Evolutionary conservation across 1,140 invertebrate genomes (phyloP).

Genomic region (Apis laboriosa): DNA sequence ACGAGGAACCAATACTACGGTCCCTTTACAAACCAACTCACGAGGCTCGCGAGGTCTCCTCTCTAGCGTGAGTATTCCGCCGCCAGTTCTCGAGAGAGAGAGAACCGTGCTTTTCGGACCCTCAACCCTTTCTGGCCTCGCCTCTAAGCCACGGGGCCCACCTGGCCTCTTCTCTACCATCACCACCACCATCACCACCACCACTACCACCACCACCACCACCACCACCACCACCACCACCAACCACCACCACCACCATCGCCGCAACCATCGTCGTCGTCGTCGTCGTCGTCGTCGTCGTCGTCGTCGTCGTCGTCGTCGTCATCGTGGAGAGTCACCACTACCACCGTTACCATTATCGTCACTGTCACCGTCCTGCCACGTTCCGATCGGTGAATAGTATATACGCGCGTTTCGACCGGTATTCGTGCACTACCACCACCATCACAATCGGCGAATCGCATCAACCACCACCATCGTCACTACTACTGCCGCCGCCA

Average conservation of each 20-base stretch:
- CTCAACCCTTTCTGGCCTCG: slow-evolving; percentile 62
- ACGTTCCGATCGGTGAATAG: slow-evolving; percentile 40
- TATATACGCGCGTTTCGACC: slow-evolving; percentile 36
- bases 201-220: slow-evolving; percentile 45
- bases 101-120: slow-evolving; percentile 57
- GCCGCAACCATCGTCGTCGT: slow-evolving; percentile 3
- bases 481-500: slow-evolving; percentile 10
- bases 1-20: slow-evolving; percentile 61
- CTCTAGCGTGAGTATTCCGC: slow-evolving; percentile 49
- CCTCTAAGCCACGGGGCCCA: slow-evolving; percentile 51
- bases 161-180: slow-evolving; percentile 58
- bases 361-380: slow-evolving; percentile 30
- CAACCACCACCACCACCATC: slow-evolving; percentile 12
- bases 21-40: slow-evolving; percentile 63
- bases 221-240: slow-evolving; percentile 25
- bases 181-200: slow-evolving; percentile 12
- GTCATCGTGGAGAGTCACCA: not conserved
- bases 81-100: slow-evolving; percentile 46
- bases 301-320: too few relatives aligned
- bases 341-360: slow-evolving; percentile 41
- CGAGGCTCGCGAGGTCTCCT: slow-evolving; percentile 50
- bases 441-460: slow-evolving; percentile 37
- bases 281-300: too few relatives aligned
- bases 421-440: slow-evolving; percentile 47
- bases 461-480: slow-evolving; percentile 45